Conservation (phyloP, 2,113 vertebrate genomes). For the Patagioenas fasciata region DNA sequence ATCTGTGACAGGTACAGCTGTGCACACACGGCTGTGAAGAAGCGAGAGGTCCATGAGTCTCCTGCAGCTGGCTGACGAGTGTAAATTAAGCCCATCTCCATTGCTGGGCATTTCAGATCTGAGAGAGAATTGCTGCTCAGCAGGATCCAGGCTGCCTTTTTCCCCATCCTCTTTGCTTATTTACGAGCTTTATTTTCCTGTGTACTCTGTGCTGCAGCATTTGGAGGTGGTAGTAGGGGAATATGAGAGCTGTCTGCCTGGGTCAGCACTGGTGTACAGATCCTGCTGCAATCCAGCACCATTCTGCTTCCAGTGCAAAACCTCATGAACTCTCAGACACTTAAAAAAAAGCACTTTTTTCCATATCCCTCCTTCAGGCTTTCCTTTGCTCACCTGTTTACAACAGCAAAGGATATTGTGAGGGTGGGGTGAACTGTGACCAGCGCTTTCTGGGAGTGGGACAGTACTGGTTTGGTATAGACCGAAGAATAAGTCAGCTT, state of each 20-base stretch:
- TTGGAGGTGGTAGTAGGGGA: background rate
- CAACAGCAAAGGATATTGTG: background rate
- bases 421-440: background rate
- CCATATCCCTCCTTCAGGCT: background rate
- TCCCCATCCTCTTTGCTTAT: background rate
- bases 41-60: background rate
- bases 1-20: conserved; percentile 28
- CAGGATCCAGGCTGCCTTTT: conserved; percentile 5
- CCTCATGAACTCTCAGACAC: background rate
- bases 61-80: background rate
- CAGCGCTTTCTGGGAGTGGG: background rate
- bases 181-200: background rate
- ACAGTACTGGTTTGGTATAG: fast-evolving
- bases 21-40: background rate
- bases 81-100: background rate
- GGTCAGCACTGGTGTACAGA: background rate
- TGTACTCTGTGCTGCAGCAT: background rate
- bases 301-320: background rate
- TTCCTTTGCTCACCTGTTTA: background rate
- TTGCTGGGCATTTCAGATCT: background rate
- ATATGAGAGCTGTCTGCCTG: background rate
- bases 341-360: background rate
- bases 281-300: fast-evolving
- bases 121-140: background rate
- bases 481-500: background rate